A percentile compares a stretch with the other conserved stretches of the same genome.
These are phyloP conservation scores for Galaxea fascicularis DNA, from an alignment of 92 coral and sea anemone species.

Conservation along the genomic window DNA sequence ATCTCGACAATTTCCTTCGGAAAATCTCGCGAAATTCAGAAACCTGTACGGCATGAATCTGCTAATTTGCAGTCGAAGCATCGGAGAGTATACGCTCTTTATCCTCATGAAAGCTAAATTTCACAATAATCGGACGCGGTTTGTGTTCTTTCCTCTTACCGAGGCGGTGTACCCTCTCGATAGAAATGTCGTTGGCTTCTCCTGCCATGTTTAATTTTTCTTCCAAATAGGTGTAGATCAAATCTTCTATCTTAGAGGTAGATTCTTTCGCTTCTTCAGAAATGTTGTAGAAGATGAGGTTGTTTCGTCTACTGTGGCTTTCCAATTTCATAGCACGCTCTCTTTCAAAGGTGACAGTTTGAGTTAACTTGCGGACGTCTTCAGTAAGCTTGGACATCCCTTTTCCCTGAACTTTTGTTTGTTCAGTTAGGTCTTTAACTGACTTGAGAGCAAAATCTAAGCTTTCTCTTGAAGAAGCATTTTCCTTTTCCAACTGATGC, in stretches of 20 bases:
- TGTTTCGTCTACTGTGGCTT: conserved; percentile 45
- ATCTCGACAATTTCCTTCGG: background rate
- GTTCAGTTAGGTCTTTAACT: conserved; percentile 16
- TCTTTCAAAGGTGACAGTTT: background rate
- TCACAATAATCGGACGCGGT: conserved; percentile 29
- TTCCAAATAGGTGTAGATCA: conserved; percentile 3
- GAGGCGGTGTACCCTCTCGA: conserved; percentile 37
- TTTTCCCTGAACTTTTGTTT: background rate
- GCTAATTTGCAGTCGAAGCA: background rate
- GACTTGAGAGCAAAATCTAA: conserved; percentile 31
- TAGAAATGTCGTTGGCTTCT: conserved; percentile 22
- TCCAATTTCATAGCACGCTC: conserved; percentile 22
- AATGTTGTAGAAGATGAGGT: conserved; percentile 30
- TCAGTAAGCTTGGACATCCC: background rate
- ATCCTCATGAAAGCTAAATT: conserved; percentile 26
- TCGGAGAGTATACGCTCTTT: conserved; percentile 12
- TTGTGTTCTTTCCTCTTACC: conserved; percentile 17
- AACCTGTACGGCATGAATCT: conserved; percentile 13
- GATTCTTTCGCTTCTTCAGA: conserved; percentile 11
- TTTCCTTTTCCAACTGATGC: conserved; percentile 18
- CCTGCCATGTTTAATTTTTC: conserved; percentile 21
- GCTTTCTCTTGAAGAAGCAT: conserved; percentile 25
- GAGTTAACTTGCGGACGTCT: conserved; percentile 1
- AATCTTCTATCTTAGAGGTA: conserved; percentile 1
- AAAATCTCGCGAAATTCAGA: conserved; percentile 11